Base-by-base conservation (phyloP, 2,797 vertebrate genomes). In the Enteromius trimaculatus region DNA sequence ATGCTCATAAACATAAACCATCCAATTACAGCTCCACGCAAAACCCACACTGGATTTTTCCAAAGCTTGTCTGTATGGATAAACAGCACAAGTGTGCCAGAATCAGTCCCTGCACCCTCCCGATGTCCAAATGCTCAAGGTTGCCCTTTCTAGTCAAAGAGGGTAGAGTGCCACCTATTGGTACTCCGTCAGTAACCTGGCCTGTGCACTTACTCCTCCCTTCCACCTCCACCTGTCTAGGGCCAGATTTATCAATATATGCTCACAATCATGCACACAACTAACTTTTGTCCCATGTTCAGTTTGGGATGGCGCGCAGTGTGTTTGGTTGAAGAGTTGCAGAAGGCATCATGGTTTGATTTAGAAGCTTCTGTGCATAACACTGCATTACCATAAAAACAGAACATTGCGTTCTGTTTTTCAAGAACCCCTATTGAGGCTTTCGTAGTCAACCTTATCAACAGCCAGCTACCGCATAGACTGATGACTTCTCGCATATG, bases 161-260 rank as follows among this genome's bases (percentile, higher is more conserved):
- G 94, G 90, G 92, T 93, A 94, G 91, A 93, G 93, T 93, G 94
- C 94, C 94, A 94, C 93, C 94, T 95, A 93, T 94, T 93, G 95
- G 94, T 90, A 86, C 84, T 88, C 84, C 90, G 86, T 83, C 90
- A 84, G 75, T 87, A 92, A 91, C 89, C 88, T 88, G 47, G 55
- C 66, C 70, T 62, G 7, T 81, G 77, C 55, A 44, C 60, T 60
- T 17, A 16, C 21, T 47, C 82, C 51, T 72, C 55, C 11, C 8
- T 47, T 72, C 9, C 39, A 19, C 37, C 19, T 29, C 19, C 39
- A 29, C 58, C 29, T 51, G 17, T n/a, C 11, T 26, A 37, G 55
- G 62, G 55, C 1, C 29, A 34, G 1, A 69, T 42, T 6, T 2
- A 8, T 2, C 2, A 34, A 23, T 79, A 64, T n/a, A 66, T 60